Evolutionary conservation across 2,113 vertebrate species (phyloP), one percentile per base, ranked within the genome.

Genomic region (Ranitomeya imitator): DNA sequence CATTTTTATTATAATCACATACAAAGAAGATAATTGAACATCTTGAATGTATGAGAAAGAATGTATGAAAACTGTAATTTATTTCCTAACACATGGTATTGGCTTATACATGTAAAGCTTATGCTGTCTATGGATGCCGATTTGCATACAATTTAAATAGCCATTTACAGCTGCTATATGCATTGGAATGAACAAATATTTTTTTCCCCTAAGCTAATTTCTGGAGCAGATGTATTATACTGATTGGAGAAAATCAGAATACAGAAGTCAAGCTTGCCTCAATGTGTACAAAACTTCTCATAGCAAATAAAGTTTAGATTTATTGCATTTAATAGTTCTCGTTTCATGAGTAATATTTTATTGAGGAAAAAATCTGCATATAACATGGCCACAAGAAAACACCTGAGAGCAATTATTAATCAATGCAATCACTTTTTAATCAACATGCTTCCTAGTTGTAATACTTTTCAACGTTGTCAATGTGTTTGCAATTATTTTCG

Each of bases 381-480:
- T 26, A 26, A 23, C 6, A 31, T 37, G 69, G 54, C 18, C 26
- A 26, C 18, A 71, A 81, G 52, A 74, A 86, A 79, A 73, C 86
- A 87, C 77, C 52, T 87, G 86, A 87, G 78, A 81, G 63, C 63
- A 87, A 87, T 87, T 87, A 87, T 80, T 57, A 87, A 80, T 87
- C 78, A 87, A 71, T 87, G 79, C 19, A 26, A 73, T 80, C 18
- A 87, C 51, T 45, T 65, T 87, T 87, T 80, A 87, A 87, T 80
- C 80, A 63, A 87, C 69, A 67, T 31, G 67, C 21, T 81, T 87
- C 78, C 78, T 71, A 65, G 51, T 13, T 65, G 21, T 87, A 80
- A 87, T 67, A 45, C 16, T 69, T 51, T 51, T 78, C 37, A 18
- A 19, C 61, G 21, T 54, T 79, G 65, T 52, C 54, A 80, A 81